Evolutionary conservation across 2,797 vertebrate species (phyloP), one percentile per base, ranked within the genome.

Genomic region (Gymnocypris eckloni): DNA sequence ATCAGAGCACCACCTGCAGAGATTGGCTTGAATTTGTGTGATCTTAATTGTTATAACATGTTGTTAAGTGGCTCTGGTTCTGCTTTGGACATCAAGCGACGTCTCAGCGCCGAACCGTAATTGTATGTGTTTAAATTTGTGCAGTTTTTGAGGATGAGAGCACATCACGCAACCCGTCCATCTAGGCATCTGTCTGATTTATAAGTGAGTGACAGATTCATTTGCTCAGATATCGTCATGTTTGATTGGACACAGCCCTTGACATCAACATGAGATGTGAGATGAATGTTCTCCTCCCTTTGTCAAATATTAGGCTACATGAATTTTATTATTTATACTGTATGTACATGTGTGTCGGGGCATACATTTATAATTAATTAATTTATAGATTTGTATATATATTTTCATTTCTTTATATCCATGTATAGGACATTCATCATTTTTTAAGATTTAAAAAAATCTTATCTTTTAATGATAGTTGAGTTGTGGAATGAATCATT

Each of bases 131-230:
- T 64, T 61, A 15, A 79, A 9, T 20, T 18, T n/a, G 22, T 4
- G 77, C n/a, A 4, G 37, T 18, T 66, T 79, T 45, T 79, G 56
- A 48, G 43, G 43, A 67, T 67, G n/a, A 80, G 18, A 66, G 78
- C n/a, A 67, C 1, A 8, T 79, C 59, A 66, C 16, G 6, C 8
- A 33, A 22, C 10, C 25, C 12, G 18, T 80, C 79, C 28, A 16
- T 80, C 41, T 39, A n/a, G 61, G 11, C 79, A 39, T 67, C 79
- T 15, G 6, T 33, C 59, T 48, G 13, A 80, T 80, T 15, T 45
- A 45, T 45, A 52, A 81, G 43, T 4, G 43, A 81, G 61, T 37
- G 79, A 81, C 79, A 81, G 61, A 67, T 67, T 81, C 1, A 52
- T 81, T 69, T 81, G 18, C 79, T 69, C 64, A 50, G 28, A 56